Evolutionary conservation across 2,888 invertebrate species (phyloP), one percentile per base, ranked within the genome.

Genomic region (Ophion slaviceki): DNA sequence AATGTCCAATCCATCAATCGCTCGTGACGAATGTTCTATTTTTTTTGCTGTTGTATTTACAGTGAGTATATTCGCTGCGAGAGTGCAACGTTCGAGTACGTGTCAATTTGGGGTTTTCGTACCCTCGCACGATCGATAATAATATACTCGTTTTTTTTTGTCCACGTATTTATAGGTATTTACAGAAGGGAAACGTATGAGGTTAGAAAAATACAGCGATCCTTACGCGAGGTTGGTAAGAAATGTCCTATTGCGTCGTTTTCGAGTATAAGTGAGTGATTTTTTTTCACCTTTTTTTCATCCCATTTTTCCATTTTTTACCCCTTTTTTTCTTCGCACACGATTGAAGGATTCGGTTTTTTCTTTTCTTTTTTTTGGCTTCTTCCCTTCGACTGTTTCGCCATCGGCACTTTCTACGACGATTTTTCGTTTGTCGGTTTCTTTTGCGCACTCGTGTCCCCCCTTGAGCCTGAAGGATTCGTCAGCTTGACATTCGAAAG

Each of bases 151-250:
- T 59, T 78, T 72, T 62, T 64, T 71, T 64, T 82, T 81, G 84
- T 85, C 85, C 80, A 82, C 83, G 80, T 87, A 86, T 84, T 84
- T 88, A 88, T 87, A 86, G 79, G 79, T 92, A 92, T 91, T 85
- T 92, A 92, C 91, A 93, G 90, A 92, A 90, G 89, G 45, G 88
- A 87, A 92, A 92, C 89, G 90, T 89, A 90, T 92, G 88, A 89
- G 91, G 91, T 92, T 93, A 93, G 92, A 94, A 94, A 94, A 93
- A 93, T 93, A 94, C 92, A 92, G 91, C 90, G 89, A 92, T 92
- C 88, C 86, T 92, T 91, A 91, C 90, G 89, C 89, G 88, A 90
- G 87, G 92, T 86, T 89, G 90, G 74, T 92, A 91, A 91, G 91
- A 92, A 92, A 92, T 86, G 86, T 89, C 85, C 86, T 88, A 88